A percentile compares a stretch with the other conserved stretches of the same genome.
phyloP scores from a whole-genome alignment of 2,113 vertebrate genomes.

The Sceloporus undulatus region DNA sequence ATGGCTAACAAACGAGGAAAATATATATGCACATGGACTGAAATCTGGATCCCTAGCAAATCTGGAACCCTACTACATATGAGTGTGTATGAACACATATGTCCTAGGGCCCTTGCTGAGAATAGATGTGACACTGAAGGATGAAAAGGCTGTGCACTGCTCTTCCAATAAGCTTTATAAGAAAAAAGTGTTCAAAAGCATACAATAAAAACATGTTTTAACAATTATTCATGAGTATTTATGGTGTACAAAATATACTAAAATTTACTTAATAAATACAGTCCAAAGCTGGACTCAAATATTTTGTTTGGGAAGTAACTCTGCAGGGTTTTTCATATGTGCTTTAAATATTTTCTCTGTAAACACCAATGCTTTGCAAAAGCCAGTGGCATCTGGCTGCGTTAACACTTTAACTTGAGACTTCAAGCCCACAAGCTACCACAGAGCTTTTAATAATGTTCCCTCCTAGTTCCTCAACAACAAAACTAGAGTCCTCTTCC shows the following conservation, averaged over 20 bases:
- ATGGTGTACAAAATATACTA: background rate
- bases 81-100: no score
- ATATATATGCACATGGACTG: no score
- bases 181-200: slow-evolving; percentile 28
- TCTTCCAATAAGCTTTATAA: slow-evolving; percentile 22
- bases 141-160: background rate
- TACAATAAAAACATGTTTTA: background rate
- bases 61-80: no score
- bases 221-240: background rate
- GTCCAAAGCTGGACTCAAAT: background rate
- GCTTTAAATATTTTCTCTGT: background rate
- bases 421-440: background rate
- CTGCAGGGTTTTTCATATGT: slow-evolving; percentile 16
- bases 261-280: background rate
- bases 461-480: background rate
- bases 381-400: background rate
- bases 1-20: no score
- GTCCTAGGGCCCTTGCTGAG: background rate
- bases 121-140: background rate
- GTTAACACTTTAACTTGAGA: background rate
- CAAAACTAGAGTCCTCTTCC: background rate
- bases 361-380: background rate
- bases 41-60: no score
- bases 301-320: slow-evolving; percentile 25
- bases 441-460: slow-evolving; percentile 5